Conservation (phyloP, 2,888 invertebrate genomes). For the Eilema depressum region DNA sequence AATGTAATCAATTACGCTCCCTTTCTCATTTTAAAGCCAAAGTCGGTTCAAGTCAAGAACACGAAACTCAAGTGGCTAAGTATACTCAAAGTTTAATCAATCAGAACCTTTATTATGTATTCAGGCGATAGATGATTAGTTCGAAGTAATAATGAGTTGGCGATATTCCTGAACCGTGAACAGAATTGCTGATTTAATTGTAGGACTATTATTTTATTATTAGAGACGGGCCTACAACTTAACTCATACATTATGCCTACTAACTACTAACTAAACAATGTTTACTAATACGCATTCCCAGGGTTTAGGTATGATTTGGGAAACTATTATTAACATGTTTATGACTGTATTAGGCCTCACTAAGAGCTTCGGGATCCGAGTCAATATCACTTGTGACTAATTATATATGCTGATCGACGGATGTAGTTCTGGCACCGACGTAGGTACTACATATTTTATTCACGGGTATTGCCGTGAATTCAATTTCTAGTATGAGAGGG, state of each 20-base stretch:
- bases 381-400: too few species aligned
- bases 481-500: too few species aligned
- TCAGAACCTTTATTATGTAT: slow-evolving; percentile 5
- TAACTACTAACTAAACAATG: background rate
- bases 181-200: slow-evolving; percentile 2
- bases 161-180: background rate
- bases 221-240: background rate
- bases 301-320: too few species aligned
- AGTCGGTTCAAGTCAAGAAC: background rate
- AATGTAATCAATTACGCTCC: slow-evolving; percentile 2
- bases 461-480: too few species aligned
- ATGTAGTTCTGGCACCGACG: too few species aligned
- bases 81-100: slow-evolving; percentile 12
- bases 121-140: background rate
- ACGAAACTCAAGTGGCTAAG: slow-evolving; percentile 8
- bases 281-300: background rate
- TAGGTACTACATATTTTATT: too few species aligned
- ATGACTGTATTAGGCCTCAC: too few species aligned
- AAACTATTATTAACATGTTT: too few species aligned
- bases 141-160: background rate
- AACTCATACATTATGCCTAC: background rate
- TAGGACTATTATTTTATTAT: background rate
- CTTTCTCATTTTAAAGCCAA: slow-evolving; percentile 3
- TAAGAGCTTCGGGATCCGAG: too few species aligned
- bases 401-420: too few species aligned